phyloP scores from a whole-genome alignment of 2,888 invertebrate species.

The Punctoribates punctum region DNA sequence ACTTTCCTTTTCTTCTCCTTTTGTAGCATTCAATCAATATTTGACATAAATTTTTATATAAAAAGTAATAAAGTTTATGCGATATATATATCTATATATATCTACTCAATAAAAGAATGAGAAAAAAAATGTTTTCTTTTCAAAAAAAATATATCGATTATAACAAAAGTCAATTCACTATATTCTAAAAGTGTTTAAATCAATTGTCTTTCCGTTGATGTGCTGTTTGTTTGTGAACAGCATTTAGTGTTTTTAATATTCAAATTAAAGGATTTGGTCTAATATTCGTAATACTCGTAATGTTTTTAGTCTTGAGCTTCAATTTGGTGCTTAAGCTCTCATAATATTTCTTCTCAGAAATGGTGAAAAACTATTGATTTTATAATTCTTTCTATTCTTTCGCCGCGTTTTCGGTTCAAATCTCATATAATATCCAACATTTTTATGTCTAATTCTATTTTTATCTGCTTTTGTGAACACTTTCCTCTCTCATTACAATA shows the following conservation, averaged over 20 bases:
- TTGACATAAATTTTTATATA: constrained; percentile 32
- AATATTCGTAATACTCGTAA: not conserved
- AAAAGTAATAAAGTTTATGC: not conserved
- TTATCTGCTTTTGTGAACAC: constrained; percentile 2
- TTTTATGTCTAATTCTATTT: constrained; percentile 31
- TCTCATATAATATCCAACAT: constrained; percentile 22
- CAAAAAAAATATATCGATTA: constrained; percentile 1
- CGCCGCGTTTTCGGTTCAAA: not conserved
- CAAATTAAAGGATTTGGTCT: not conserved
- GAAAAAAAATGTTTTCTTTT: constrained; percentile 6
- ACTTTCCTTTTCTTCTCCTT: not conserved
- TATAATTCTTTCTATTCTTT: constrained; percentile 24
- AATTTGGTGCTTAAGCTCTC: not conserved
- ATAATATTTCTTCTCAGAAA: not conserved
- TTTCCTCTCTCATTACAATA: not conserved
- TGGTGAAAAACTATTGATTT: constrained; percentile 25
- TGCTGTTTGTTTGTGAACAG: not conserved
- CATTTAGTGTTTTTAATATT: not conserved
- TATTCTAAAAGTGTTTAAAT: not conserved
- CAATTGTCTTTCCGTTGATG: not conserved
- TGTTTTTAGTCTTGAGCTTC: not conserved
- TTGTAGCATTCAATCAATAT: constrained; percentile 28
- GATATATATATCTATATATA: too few relatives aligned
- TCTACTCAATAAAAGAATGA: constrained; percentile 16
- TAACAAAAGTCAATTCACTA: not conserved